Percentiles rank a stretch among this genome's conserved stretches.
These are phyloP conservation scores for Euzetes globulus DNA, from an alignment of 2,888 invertebrate genomes.

Conservation along the genomic window DNA sequence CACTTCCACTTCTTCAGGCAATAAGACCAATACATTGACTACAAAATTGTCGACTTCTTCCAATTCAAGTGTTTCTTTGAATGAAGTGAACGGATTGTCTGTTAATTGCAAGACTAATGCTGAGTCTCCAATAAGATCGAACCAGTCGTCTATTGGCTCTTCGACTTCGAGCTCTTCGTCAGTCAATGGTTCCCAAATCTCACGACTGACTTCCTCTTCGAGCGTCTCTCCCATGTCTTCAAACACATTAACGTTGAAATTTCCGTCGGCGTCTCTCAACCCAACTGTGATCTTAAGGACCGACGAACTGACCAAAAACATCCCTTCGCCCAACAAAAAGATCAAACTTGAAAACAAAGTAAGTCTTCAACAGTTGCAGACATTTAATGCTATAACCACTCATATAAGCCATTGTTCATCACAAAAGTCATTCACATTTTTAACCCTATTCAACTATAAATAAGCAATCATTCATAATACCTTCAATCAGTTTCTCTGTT, in stretches of 20 bases:
- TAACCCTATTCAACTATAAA: too few relatives aligned
- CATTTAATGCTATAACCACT: too few relatives aligned
- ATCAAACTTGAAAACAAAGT: conserved; percentile 19
- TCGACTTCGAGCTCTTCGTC: background rate
- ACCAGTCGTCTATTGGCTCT: background rate
- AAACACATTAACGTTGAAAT: conserved; percentile 37
- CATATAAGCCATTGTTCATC: background rate
- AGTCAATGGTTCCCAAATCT: conserved; percentile 16
- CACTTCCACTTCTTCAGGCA: conserved; percentile 6
- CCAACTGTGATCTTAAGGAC: conserved; percentile 33
- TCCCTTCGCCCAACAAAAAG: background rate
- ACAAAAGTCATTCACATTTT: too few relatives aligned
- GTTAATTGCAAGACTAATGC: background rate
- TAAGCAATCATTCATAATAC: too few relatives aligned
- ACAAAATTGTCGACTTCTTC: background rate
- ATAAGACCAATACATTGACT: background rate
- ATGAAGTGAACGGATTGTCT: background rate
- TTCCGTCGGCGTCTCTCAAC: conserved; percentile 21
- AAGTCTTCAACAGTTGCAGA: too few relatives aligned
- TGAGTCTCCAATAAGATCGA: background rate
- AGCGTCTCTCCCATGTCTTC: background rate
- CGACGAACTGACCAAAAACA: conserved; percentile 17
- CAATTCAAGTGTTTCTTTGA: conserved; percentile 7
- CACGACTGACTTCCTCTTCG: background rate
- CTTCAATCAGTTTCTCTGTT: too few relatives aligned